A percentile compares a stretch with the other conserved stretches of the same genome.
phyloP scores from a whole-genome alignment of 2,888 invertebrate species.

The Megaustenia siamemsis region DNA sequence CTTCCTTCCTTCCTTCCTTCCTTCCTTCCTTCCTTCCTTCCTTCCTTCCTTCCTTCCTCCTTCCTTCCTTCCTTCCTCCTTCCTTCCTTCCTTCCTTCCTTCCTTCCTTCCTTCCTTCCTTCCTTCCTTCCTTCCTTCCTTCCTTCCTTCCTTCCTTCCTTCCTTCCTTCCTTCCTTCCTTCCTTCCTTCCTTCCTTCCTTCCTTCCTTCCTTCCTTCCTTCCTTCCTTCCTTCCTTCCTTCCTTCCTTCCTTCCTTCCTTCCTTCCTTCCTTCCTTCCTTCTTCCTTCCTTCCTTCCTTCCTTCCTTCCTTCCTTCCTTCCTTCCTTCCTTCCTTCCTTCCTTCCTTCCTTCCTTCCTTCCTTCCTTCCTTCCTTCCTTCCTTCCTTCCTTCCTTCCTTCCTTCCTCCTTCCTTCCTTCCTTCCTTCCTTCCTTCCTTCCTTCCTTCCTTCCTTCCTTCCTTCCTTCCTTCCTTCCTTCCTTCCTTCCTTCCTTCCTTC shows the following conservation, averaged over 20 bases:
- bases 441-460: background rate
- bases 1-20: background rate
- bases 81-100: background rate
- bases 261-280: too few relatives aligned
- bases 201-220: background rate
- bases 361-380: background rate
- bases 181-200: background rate
- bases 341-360: background rate
- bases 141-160: background rate
- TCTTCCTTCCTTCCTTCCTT: background rate
- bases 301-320: background rate
- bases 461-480: background rate
- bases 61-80: background rate
- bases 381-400: too few relatives aligned
- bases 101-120: background rate
- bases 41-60: background rate
- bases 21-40: background rate
- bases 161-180: background rate
- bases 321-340: background rate
- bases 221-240: background rate
- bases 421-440: background rate
- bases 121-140: background rate
- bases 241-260: background rate
- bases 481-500: background rate
- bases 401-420: background rate